These are phyloP conservation scores for Cerceris rybyensis DNA, from an alignment of 2,888 invertebrate genomes.

Conservation along the genomic window DNA sequence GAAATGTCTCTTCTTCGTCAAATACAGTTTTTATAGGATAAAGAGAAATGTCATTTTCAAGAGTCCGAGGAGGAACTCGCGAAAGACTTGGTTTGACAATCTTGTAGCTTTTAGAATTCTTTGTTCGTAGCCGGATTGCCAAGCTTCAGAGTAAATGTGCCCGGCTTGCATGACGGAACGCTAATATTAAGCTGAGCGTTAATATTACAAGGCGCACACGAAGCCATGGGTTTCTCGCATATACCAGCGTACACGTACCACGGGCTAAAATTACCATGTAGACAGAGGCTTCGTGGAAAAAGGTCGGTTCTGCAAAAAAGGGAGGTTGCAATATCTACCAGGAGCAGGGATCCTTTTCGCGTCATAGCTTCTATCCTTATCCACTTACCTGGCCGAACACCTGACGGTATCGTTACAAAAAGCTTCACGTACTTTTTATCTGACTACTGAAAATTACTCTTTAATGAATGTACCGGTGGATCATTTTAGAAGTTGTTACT, in stretches of 20 bases:
- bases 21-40: background rate
- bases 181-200: conserved; percentile 34
- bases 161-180: conserved; percentile 22
- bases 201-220: conserved; percentile 28
- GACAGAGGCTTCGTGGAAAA: conserved; percentile 7
- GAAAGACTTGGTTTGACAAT: background rate
- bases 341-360: conserved; percentile 25
- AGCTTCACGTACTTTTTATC: conserved; percentile 53
- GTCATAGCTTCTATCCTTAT: conserved; percentile 58
- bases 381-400: conserved; percentile 65
- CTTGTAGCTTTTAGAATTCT: background rate
- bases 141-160: conserved; percentile 22
- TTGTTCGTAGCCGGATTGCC: conserved; percentile 5
- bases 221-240: background rate
- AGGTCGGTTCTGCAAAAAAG: conserved; percentile 38
- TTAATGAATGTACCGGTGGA: conserved; percentile 56
- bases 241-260: background rate
- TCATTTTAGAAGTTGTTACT: conserved; percentile 48
- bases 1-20: too few relatives aligned
- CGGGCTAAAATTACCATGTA: conserved; percentile 34
- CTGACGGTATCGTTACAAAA: conserved; percentile 64
- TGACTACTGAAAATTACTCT: conserved; percentile 57
- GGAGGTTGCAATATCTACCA: conserved; percentile 51
- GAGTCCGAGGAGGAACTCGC: background rate
- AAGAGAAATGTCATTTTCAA: background rate